A percentile compares a stretch with the other conserved stretches of the same genome.
These are phyloP conservation scores for Eupleurogrammus muticus DNA, from an alignment of 2,797 vertebrate genomes.

Conservation along the genomic window DNA sequence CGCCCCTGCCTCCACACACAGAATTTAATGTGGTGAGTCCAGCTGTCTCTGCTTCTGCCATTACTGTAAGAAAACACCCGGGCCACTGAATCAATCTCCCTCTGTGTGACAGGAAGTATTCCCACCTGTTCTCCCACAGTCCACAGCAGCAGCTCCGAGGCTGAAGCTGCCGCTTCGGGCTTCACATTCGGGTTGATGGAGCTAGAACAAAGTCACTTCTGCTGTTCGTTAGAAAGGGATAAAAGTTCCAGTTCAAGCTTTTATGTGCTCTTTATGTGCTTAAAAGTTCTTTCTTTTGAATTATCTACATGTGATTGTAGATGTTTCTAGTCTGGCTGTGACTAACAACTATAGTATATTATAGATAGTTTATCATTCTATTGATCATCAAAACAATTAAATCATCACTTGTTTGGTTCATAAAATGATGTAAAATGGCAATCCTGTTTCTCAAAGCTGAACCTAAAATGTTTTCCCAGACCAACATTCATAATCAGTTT, in stretches of 20 bases:
- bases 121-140: conserved; percentile 85
- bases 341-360: too few species aligned
- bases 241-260: background rate
- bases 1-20: conserved; percentile 43
- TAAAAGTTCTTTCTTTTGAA: too few species aligned
- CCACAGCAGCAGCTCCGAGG: conserved; percentile 51
- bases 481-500: too few species aligned
- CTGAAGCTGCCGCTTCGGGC: conserved; percentile 28
- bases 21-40: conserved; percentile 60
- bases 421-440: too few species aligned
- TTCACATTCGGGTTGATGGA: conserved; percentile 50
- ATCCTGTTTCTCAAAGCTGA: too few species aligned
- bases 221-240: background rate
- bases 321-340: too few species aligned
- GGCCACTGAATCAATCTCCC: conserved; percentile 84
- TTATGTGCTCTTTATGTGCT: background rate
- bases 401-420: too few species aligned
- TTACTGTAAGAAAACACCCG: conserved; percentile 84
- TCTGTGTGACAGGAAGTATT: conserved; percentile 84
- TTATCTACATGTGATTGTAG: too few species aligned
- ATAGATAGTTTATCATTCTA: too few species aligned
- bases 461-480: too few species aligned
- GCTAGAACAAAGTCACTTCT: conserved; percentile 8
- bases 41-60: conserved; percentile 77
- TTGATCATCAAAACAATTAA: too few species aligned